phyloP scores from a whole-genome alignment of 2,888 invertebrate species.

The Phymatocera aterrima region DNA sequence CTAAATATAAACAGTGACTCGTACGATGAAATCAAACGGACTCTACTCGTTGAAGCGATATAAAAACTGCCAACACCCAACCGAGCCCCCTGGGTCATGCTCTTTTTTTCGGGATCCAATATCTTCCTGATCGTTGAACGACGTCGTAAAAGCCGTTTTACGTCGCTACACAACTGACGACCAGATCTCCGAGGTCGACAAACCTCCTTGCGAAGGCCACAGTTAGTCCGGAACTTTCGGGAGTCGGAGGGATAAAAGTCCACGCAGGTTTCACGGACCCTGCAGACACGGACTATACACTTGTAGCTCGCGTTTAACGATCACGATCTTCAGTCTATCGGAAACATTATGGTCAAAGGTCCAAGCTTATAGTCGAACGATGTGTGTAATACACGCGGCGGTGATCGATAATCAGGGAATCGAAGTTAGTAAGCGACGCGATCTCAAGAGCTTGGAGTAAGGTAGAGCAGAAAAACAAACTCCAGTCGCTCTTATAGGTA shows the following conservation, averaged over 20 bases:
- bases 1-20: neutral
- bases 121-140: constrained; percentile 25
- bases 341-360: neutral
- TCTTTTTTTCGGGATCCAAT: constrained; percentile 10
- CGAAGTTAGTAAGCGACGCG: neutral
- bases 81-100: neutral
- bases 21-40: constrained; percentile 5
- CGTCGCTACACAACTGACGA: constrained; percentile 21
- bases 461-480: neutral
- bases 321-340: neutral
- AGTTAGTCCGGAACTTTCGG: constrained; percentile 2
- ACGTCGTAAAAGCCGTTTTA: constrained; percentile 30
- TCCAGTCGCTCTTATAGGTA: neutral
- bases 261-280: neutral
- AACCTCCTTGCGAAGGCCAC: constrained; percentile 1
- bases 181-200: neutral
- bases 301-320: neutral
- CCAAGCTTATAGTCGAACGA: neutral
- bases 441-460: neutral
- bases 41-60: neutral
- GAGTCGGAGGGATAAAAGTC: constrained; percentile 4
- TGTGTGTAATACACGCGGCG: neutral
- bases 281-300: neutral
- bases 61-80: neutral
- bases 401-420: constrained; percentile 12